Percentiles rank a stretch among this genome's conserved stretches.
Evolutionary conservation across 2,888 invertebrate species (phyloP).

Genomic region (Thyatira batis): DNA sequence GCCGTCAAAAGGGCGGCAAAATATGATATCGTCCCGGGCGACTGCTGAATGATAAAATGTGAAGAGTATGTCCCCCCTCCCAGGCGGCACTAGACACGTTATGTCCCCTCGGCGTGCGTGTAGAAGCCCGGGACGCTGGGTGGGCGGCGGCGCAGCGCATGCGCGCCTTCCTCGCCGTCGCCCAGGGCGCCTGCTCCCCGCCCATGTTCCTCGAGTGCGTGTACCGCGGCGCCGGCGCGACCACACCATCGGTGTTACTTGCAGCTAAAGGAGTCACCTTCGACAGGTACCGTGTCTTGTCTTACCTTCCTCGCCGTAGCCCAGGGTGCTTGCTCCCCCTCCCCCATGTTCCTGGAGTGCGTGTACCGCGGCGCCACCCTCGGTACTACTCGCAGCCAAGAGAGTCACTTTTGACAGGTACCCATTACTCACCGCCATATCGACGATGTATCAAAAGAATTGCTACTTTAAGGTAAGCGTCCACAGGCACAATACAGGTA

Average conservation of each 20-base stretch:
- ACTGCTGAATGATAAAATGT: too few species aligned
- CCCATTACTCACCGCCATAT: neutral
- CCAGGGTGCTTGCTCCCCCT: constrained; percentile 84
- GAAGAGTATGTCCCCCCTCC: too few species aligned
- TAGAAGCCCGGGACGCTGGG: constrained; percentile 81
- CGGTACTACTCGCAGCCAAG: constrained; percentile 85
- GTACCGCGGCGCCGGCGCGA: constrained; percentile 75
- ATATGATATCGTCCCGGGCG: neutral
- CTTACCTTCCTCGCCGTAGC: constrained; percentile 84
- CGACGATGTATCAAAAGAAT: neutral
- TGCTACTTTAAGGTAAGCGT: neutral
- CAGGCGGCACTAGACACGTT: constrained; percentile 82
- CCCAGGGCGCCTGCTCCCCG: constrained; percentile 85
- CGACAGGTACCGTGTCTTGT: constrained; percentile 77
- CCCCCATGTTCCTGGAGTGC: constrained; percentile 86
- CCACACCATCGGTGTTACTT: constrained; percentile 83
- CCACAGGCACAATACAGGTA: too few species aligned
- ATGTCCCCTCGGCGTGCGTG: constrained; percentile 81
- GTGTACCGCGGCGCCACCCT: constrained; percentile 81
- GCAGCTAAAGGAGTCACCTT: constrained; percentile 86
- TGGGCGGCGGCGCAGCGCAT: constrained; percentile 86
- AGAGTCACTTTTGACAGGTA: constrained; percentile 84
- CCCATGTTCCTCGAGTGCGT: constrained; percentile 85
- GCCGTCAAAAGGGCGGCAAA: too few species aligned
- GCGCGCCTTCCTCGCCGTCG: constrained; percentile 83